These are phyloP conservation scores for Bombyx mori DNA, from an alignment of 1,140 invertebrate species.

Conservation along the genomic window ASM3026992v2 NC_085128.1:6362001-6362500, in stretches of 20 bases:
- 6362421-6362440: too few species aligned
- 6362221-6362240: constrained; percentile 70
- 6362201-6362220: constrained; percentile 73
- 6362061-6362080: neutral
- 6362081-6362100: neutral
- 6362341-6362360: too few species aligned
- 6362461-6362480: too few species aligned
- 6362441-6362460: too few species aligned
- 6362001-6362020: constrained; percentile 16
- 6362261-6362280: constrained; percentile 35
- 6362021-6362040: neutral
- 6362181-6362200: constrained; percentile 72
- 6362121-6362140: constrained; percentile 74
- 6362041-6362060: neutral
- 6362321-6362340: too few species aligned
- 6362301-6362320: too few species aligned
- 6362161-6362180: constrained; percentile 73
- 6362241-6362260: constrained; percentile 70
- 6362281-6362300: too few species aligned
- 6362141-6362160: constrained; percentile 74
- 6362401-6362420: too few species aligned
- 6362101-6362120: constrained; percentile 73
- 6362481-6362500: too few species aligned
- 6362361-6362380: too few species aligned
- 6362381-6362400: too few species aligned